Evolutionary conservation across 1,140 invertebrate species (phyloP).

Genomic region (Patella vulgata): DNA sequence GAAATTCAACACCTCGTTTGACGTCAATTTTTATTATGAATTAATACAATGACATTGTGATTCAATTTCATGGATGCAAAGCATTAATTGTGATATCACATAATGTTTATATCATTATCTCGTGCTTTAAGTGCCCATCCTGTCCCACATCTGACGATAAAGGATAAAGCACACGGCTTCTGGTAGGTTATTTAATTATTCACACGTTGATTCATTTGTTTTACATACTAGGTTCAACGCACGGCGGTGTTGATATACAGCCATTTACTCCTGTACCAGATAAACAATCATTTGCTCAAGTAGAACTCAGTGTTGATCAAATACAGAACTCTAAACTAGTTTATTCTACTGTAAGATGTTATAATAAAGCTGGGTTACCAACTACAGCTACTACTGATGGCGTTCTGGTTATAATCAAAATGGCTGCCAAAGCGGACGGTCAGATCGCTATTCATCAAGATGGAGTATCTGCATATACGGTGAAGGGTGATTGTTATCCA

Average conservation of each 20-base stretch:
- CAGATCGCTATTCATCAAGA: slow-evolving; percentile 9
- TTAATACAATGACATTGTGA: too few relatives aligned
- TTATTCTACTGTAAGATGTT: slow-evolving; percentile 31
- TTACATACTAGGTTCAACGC: not conserved
- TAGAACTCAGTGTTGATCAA: not conserved
- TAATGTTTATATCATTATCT: too few relatives aligned
- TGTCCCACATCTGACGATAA: too few relatives aligned
- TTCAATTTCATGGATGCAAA: too few relatives aligned
- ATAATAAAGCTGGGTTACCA: slow-evolving; percentile 34
- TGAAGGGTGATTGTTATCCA: slow-evolving; percentile 17
- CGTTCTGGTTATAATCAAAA: slow-evolving; percentile 23
- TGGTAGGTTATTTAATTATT: too few relatives aligned
- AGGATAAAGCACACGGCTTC: too few relatives aligned
- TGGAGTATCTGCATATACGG: slow-evolving; percentile 16
- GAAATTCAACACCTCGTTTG: too few relatives aligned
- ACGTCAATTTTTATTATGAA: too few relatives aligned
- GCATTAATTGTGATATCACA: too few relatives aligned
- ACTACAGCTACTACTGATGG: slow-evolving; percentile 25
- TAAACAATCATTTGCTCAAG: not conserved
- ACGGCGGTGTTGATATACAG: slow-evolving; percentile 1
- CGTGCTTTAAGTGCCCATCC: too few relatives aligned
- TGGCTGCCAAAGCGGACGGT: not conserved
- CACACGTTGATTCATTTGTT: too few relatives aligned
- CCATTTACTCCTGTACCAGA: slow-evolving; percentile 2
- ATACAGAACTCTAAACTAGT: not conserved